phyloP scores from a whole-genome alignment of 2,888 invertebrate genomes.

The Macrophya alboannulata region DNA sequence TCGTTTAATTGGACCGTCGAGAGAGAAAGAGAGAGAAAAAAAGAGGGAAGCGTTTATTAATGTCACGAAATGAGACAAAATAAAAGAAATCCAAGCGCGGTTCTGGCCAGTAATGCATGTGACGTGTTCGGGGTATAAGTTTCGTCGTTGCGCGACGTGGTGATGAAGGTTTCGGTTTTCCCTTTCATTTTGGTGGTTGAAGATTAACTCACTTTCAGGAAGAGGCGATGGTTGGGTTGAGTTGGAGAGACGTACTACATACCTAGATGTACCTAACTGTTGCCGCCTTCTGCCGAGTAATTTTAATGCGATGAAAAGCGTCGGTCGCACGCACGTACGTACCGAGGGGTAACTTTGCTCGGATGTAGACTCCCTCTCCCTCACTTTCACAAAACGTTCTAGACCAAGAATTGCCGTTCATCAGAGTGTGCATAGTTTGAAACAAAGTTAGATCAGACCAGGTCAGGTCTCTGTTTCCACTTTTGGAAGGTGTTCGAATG shows the following conservation, averaged over 20 bases:
- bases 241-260: neutral
- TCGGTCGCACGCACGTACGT: constrained; percentile 39
- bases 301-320: constrained; percentile 34
- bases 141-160: neutral
- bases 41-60: neutral
- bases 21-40: neutral
- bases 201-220: constrained; percentile 26
- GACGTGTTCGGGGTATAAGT: constrained; percentile 64
- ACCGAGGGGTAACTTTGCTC: constrained; percentile 37
- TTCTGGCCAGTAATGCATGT: constrained; percentile 66
- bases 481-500: neutral
- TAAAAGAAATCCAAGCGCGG: constrained; percentile 32
- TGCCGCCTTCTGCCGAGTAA: neutral
- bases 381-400: neutral
- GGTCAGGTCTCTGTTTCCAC: neutral
- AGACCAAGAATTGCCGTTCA: neutral
- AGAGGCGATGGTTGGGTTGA: neutral
- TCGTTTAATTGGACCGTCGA: neutral
- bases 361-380: neutral
- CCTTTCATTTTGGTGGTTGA: neutral
- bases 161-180: neutral
- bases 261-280: neutral
- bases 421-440: neutral
- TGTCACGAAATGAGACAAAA: neutral
- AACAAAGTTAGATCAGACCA: neutral